phyloP scores from a whole-genome alignment of 2,888 invertebrate species.

The Acanthococcus lagerstroemiae region DNA sequence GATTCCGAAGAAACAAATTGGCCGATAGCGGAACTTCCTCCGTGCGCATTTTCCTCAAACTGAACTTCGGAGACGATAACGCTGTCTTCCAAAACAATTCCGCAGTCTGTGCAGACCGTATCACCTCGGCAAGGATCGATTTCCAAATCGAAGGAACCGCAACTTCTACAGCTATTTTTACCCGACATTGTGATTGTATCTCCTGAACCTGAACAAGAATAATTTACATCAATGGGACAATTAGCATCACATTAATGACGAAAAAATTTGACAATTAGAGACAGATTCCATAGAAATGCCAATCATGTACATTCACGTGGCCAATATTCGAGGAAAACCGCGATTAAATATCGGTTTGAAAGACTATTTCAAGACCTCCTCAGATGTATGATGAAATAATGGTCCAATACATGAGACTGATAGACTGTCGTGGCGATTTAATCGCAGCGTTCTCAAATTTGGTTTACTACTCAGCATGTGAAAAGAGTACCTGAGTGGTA shows the following conservation, averaged over 20 bases:
- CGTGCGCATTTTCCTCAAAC: conserved; percentile 86
- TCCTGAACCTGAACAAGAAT: not conserved
- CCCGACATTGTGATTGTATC: conserved; percentile 44
- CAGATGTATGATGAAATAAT: too few species aligned
- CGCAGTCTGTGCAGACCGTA: conserved; percentile 92
- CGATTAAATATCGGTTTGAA: too few species aligned
- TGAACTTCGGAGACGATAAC: conserved; percentile 94
- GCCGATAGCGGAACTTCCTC: conserved; percentile 77
- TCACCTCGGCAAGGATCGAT: conserved; percentile 90
- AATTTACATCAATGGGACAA: not conserved
- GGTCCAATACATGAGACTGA: too few species aligned
- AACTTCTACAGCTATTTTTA: conserved; percentile 68
- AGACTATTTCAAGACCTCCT: too few species aligned
- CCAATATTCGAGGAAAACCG: too few species aligned
- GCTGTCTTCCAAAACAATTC: conserved; percentile 89
- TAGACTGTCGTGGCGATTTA: too few species aligned
- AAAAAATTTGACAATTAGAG: not conserved
- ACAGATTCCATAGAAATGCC: not conserved
- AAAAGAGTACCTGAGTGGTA: too few species aligned
- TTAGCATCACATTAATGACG: not conserved
- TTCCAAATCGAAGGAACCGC: conserved; percentile 84
- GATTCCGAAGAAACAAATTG: conserved; percentile 88
- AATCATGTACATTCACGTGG: too few species aligned
- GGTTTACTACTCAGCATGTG: too few species aligned
- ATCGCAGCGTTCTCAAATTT: too few species aligned